Evolutionary conservation across 1,140 invertebrate species (phyloP).

Genomic region (Pantala flavescens): DNA sequence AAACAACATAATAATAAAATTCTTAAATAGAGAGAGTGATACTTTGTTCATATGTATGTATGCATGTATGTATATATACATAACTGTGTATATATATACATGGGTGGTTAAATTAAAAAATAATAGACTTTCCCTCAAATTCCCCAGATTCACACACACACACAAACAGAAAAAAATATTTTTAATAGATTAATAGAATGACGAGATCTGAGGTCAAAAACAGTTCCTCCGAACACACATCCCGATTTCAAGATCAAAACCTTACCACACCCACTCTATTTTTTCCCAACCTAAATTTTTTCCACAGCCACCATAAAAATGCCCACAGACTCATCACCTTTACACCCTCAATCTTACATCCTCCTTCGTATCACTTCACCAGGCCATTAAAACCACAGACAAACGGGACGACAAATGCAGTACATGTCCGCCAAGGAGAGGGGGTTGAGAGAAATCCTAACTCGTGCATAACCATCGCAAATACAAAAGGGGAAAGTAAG

Average conservation of each 20-base stretch:
- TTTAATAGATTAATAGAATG: conserved; percentile 11
- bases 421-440: not conserved
- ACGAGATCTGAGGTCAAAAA: conserved; percentile 14
- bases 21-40: conserved; percentile 11
- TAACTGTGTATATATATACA: not conserved
- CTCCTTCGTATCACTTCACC: conserved; percentile 8
- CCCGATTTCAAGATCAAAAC: not conserved
- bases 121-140: conserved; percentile 13
- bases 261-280: not conserved
- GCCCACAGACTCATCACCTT: not conserved
- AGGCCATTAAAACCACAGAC: not conserved
- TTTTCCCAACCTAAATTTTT: not conserved
- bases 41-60: conserved; percentile 1
- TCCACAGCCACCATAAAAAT: conserved; percentile 5
- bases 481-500: too few species aligned
- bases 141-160: conserved; percentile 4
- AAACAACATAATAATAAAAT: conserved; percentile 12
- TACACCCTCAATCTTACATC: not conserved
- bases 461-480: not conserved
- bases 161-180: conserved; percentile 11
- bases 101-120: conserved; percentile 10
- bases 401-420: not conserved
- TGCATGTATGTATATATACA: not conserved
- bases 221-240: not conserved
- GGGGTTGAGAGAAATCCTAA: not conserved